phyloP scores from a whole-genome alignment of 2,888 invertebrate genomes.

The Torymus tubicola region DNA sequence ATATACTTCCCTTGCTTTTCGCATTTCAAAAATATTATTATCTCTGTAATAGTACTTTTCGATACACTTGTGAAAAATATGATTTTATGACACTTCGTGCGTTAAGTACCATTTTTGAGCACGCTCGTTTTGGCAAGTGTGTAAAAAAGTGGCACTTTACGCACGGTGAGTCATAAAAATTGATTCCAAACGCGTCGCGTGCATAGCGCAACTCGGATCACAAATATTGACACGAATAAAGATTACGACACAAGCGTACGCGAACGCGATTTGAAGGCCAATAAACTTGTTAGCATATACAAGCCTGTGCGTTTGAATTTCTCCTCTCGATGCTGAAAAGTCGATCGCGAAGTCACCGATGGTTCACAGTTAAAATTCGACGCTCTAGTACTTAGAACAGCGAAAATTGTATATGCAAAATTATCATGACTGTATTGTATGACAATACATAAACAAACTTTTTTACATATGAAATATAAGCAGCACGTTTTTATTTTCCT shows the following conservation, averaged over 20 bases:
- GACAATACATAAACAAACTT: constrained; percentile 54
- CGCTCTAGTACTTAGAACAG: constrained; percentile 21
- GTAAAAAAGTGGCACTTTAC: no score
- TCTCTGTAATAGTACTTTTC: no score
- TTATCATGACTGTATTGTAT: constrained; percentile 50
- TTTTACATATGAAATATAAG: constrained; percentile 44
- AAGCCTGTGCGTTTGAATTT: constrained; percentile 13
- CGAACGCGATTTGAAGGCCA: constrained; percentile 14
- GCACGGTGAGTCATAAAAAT: no score
- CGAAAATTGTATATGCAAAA: constrained; percentile 46
- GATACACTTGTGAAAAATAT: no score
- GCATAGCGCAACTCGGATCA: no score
- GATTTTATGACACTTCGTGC: no score
- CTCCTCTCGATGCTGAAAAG: constrained; percentile 31
- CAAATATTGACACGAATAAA: constrained; percentile 14
- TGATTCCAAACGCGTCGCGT: no score
- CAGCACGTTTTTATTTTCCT: constrained; percentile 48
- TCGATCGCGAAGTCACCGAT: constrained; percentile 25
- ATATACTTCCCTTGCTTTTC: no score
- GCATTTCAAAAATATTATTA: no score
- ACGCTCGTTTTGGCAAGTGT: no score
- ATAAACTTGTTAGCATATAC: constrained; percentile 14
- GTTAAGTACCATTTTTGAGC: no score
- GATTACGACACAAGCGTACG: neutral
- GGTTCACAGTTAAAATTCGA: constrained; percentile 35